Evolutionary conservation across 2,888 invertebrate species (phyloP).

Genomic region (Rhorus exstirpatorius): DNA sequence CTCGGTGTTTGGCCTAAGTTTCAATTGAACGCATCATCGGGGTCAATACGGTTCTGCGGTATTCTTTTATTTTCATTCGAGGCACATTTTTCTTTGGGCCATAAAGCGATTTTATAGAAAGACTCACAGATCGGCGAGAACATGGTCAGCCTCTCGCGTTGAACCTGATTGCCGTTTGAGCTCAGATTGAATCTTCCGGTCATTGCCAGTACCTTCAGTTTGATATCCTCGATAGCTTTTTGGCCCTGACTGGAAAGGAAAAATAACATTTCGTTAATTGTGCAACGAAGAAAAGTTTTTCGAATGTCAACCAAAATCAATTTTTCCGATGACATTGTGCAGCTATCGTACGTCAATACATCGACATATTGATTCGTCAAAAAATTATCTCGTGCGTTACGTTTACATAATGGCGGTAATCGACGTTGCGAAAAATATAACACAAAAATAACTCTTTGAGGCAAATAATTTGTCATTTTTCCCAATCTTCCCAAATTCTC

Average conservation of each 20-base stretch:
- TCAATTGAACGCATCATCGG: background rate
- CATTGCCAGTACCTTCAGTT: slow-evolving; percentile 80
- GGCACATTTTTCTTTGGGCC: background rate
- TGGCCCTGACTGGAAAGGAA: slow-evolving; percentile 80
- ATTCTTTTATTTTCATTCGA: background rate
- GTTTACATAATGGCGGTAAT: background rate
- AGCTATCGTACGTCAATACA: background rate
- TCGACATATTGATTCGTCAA: background rate
- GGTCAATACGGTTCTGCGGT: background rate
- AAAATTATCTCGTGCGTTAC: background rate
- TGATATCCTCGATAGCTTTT: slow-evolving; percentile 84
- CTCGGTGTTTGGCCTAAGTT: slow-evolving; percentile 87
- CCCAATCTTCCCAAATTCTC: no score
- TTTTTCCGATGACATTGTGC: background rate
- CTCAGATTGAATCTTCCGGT: slow-evolving; percentile 83
- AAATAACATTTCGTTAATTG: slow-evolving; percentile 36
- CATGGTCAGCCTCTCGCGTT: slow-evolving; percentile 84
- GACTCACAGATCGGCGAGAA: slow-evolving; percentile 86
- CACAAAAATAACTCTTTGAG: background rate
- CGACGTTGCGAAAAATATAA: no score
- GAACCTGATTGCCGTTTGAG: slow-evolving; percentile 80
- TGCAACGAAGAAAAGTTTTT: slow-evolving; percentile 47
- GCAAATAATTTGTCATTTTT: background rate
- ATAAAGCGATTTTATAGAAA: background rate
- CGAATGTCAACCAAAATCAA: background rate